These are phyloP conservation scores for Pseudococcus longispinus DNA, from an alignment of 2,888 invertebrate species.

Conservation along the genomic window DNA sequence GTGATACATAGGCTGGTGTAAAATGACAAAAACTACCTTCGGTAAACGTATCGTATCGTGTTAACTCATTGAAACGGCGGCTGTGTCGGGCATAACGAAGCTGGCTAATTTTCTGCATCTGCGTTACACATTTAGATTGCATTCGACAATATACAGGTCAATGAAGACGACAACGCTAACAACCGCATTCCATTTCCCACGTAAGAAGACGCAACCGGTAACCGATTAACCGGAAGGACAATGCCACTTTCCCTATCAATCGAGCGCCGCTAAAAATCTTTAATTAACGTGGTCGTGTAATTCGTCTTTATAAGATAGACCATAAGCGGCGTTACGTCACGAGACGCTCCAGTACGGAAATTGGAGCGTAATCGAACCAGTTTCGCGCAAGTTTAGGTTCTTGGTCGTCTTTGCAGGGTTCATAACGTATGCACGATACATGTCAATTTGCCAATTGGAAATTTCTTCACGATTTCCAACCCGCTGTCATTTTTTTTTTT, in stretches of 20 bases:
- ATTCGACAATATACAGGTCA: conserved; percentile 15
- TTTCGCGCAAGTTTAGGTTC: neutral
- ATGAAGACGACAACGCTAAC: neutral
- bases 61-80: conserved; percentile 13
- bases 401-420: neutral
- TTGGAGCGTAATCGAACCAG: neutral
- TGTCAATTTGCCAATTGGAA: neutral
- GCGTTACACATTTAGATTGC: conserved; percentile 23
- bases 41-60: neutral
- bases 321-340: neutral
- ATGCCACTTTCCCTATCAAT: conserved; percentile 37
- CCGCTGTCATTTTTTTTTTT: neutral
- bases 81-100: neutral
- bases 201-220: conserved; percentile 36
- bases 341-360: neutral
- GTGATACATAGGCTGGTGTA: neutral
- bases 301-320: neutral
- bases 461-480: neutral
- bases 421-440: neutral
- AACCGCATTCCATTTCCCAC: conserved; percentile 35
- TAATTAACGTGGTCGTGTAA: conserved; percentile 24
- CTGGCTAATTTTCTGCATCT: conserved; percentile 20
- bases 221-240: conserved; percentile 34
- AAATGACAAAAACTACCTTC: neutral
- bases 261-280: conserved; percentile 9